Evolutionary conservation across 1,140 invertebrate species (phyloP), one percentile per base, ranked within the genome.

Genomic region (Holcopasites calliopsidis): DNA sequence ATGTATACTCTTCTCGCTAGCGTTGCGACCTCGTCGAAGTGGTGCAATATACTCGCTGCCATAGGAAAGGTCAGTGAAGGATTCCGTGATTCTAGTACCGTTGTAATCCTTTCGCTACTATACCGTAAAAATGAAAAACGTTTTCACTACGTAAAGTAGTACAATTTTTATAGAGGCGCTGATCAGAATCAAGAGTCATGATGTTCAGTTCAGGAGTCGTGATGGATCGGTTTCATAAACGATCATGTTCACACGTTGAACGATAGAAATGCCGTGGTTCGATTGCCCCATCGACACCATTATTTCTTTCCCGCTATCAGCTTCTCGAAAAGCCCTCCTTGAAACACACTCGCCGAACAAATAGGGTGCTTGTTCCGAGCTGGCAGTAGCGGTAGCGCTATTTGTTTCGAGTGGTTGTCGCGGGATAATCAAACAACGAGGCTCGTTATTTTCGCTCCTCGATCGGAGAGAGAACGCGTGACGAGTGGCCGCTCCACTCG

Each of bases 381-480:
- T 2, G 3, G 2, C 42, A 1, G 26, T 31, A 3, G 8, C 21
- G 5, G 10, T 8, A 35, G 31, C 5, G 3, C 16, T 21, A 28
- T 23, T 65, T n/a, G 44, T 50, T 70, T 62, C 23, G 23, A 62
- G 58, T 62, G 58, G 58, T 38, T 42, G 61, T 64, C 35, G 16
- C n/a, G 35, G 23, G 23, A 50, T 57, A 38, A 71, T 71, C 57
- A 16, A 64, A 61, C 18, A 28, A 11, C 44, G 55, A 13, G 44
- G 6, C 21, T 71, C 31, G 42, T 70, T 58, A 57, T 55, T n/a
- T n/a, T 4, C 44, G 40, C 18, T 61, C 18, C 44, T 31, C 58
- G 33, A 26, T 47, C 38, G 54, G 16, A 38, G 13, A 2, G 16
- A 10, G 54, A 23, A 58, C 13, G 47, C 33, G 33, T n/a, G 33